Base-by-base conservation (phyloP, 1,140 invertebrate genomes). In the Sycobia sp. region DNA sequence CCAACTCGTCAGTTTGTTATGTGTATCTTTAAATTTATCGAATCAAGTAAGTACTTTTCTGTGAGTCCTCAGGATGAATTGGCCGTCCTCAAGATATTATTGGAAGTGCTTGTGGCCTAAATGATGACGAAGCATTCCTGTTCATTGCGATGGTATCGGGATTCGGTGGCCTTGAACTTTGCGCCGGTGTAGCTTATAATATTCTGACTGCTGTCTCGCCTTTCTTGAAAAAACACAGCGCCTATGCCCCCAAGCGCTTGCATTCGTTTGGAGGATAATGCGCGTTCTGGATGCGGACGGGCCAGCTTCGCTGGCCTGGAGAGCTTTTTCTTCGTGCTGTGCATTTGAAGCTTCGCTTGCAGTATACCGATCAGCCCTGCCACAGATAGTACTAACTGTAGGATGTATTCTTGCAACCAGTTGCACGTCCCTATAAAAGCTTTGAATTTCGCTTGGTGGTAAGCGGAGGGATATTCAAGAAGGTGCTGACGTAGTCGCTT, bases 71-170 rank as follows among this genome's bases (percentile, higher is more conserved):
- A 79, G 61, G 2, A 36, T 67, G 55, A 78, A 77, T 4, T 29
- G 60, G 10, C 64, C 18, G 36, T 77, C 71, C 38, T 76, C 71
- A 11, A 77, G 60, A 50, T 74, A 76, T 1, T 32, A 63, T 10
- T 66, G 57, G 49, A 71, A 79, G 11, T 55, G 47, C 38, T 71
- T 11, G 77, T 61, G 0, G 69, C 73, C 77, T 75, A 77, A 0
- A 78, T 46, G 3, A 75, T 41, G 0, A 73, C 74, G 4, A 72
- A 16, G 18, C 69, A 72, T 41, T 68, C 64, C 16, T 67, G 71
- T 27, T 70, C 60, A 20, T 69, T 54, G 38, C 56, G 46, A 55
- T 69, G 68, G 47, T 70, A 71, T 62, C 56, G 20, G 0, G 34
- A 16, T 47, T 71, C 67, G 0, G 62, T 47, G 0, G 58, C 7